Evolutionary conservation across 2,888 invertebrate species (phyloP).

Genomic region (Drosophila greeni): DNA sequence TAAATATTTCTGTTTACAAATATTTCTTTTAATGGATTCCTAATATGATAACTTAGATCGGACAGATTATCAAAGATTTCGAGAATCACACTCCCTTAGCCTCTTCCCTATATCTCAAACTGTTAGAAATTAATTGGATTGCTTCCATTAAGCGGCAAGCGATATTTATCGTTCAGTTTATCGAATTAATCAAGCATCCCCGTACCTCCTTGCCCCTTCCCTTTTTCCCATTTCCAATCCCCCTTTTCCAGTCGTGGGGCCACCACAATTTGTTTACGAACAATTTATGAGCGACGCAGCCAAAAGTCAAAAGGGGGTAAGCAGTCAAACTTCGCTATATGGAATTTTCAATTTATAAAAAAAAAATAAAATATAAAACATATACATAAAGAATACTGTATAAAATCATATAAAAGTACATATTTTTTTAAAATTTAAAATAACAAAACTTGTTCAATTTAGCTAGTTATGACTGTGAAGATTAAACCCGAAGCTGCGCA

Average conservation of each 20-base stretch:
- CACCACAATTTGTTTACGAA: constrained; percentile 35
- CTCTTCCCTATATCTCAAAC: neutral
- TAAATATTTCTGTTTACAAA: too few species aligned
- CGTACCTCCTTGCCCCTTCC: neutral
- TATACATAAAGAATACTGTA: too few species aligned
- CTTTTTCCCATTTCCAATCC: neutral
- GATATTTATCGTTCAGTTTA: constrained; percentile 35
- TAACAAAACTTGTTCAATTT: neutral
- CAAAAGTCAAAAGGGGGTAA: constrained; percentile 16
- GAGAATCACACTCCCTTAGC: constrained; percentile 3
- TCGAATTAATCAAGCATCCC: constrained; percentile 36
- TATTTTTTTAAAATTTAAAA: too few species aligned
- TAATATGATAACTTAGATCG: neutral
- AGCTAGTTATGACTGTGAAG: neutral
- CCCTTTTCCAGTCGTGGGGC: neutral
- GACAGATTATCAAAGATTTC: neutral
- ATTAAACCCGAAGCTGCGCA: constrained; percentile 49
- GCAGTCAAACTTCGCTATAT: constrained; percentile 6
- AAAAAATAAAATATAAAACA: neutral
- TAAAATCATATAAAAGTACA: too few species aligned
- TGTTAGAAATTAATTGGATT: constrained; percentile 26
- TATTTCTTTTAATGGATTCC: neutral
- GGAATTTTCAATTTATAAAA: neutral
- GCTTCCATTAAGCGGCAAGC: constrained; percentile 22
- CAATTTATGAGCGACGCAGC: constrained; percentile 31